A percentile compares a stretch with the other conserved stretches of the same genome.
Evolutionary conservation across 1,140 invertebrate species (phyloP).

Genomic region (Drosophila ohnishii): DNA sequence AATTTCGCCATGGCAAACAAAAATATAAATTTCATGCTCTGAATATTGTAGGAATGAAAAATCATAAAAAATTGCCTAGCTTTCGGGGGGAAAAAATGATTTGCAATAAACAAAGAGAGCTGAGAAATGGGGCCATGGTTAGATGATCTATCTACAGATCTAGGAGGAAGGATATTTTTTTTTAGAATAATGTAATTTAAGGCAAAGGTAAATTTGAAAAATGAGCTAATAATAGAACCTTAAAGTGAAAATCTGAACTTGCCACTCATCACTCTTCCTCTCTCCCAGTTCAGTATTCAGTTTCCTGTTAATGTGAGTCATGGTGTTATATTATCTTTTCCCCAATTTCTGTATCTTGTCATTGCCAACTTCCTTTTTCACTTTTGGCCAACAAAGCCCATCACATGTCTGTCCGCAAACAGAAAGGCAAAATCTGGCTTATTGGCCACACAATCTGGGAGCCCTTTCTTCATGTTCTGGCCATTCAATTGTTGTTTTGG

Average conservation of each 20-base stretch:
- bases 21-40: conserved; percentile 77
- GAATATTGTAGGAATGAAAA: conserved; percentile 64
- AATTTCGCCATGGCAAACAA: conserved; percentile 59
- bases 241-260: not conserved
- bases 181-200: not conserved
- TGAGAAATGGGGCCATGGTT: conserved; percentile 43
- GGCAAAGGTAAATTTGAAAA: not conserved
- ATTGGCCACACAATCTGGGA: conserved; percentile 38
- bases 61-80: conserved; percentile 49
- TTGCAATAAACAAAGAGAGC: conserved; percentile 64
- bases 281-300: not conserved
- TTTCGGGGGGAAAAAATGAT: conserved; percentile 45
- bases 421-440: conserved; percentile 43
- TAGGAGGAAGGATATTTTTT: not conserved
- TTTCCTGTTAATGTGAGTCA: conserved; percentile 10
- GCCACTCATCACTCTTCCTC: not conserved
- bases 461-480: conserved; percentile 14
- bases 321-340: not conserved
- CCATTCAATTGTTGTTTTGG: conserved; percentile 66
- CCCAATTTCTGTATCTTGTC: conserved; percentile 12
- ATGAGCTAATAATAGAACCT: not conserved
- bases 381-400: not conserved
- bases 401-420: conserved; percentile 7
- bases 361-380: conserved; percentile 4
- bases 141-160: conserved; percentile 13